Evolutionary conservation across 1,140 invertebrate genomes (phyloP).

Genomic region (Pantala flavescens): DNA sequence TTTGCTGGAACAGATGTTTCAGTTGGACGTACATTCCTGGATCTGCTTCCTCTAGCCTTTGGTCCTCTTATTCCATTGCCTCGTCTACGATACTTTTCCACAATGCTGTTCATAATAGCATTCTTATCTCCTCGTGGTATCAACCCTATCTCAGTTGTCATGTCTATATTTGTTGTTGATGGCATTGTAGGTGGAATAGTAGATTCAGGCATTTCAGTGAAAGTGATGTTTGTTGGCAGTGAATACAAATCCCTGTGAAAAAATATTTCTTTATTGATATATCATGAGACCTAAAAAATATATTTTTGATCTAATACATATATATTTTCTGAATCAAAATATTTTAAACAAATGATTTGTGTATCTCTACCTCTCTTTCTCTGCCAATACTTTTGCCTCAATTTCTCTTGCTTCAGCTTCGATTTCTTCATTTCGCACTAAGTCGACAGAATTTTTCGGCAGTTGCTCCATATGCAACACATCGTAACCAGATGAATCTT

Average conservation of each 20-base stretch:
- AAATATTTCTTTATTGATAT: too few relatives aligned
- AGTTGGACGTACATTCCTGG: conserved; percentile 17
- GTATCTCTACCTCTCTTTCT: conserved; percentile 13
- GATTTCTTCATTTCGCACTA: conserved; percentile 59
- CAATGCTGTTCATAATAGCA: conserved; percentile 60
- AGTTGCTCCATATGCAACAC: conserved; percentile 54
- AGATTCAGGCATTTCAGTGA: not conserved
- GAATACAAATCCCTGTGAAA: too few relatives aligned
- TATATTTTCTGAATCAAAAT: too few relatives aligned
- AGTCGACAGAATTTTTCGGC: conserved; percentile 48
- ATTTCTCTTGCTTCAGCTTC: conserved; percentile 43
- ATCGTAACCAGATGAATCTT: conserved; percentile 67
- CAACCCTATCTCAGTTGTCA: not conserved
- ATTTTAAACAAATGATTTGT: not conserved
- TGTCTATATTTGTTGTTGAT: not conserved
- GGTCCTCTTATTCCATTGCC: conserved; percentile 29
- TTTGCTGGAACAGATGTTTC: not conserved
- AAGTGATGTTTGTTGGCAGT: conserved; percentile 41
- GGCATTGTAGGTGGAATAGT: conserved; percentile 13
- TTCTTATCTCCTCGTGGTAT: conserved; percentile 53
- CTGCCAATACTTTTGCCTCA: conserved; percentile 8
- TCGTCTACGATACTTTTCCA: conserved; percentile 46
- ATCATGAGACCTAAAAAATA: too few relatives aligned
- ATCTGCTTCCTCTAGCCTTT: not conserved
- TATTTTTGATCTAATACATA: too few relatives aligned